Base-by-base conservation (phyloP, 2,888 invertebrate genomes). In the Eucera pruinosa region DNA sequence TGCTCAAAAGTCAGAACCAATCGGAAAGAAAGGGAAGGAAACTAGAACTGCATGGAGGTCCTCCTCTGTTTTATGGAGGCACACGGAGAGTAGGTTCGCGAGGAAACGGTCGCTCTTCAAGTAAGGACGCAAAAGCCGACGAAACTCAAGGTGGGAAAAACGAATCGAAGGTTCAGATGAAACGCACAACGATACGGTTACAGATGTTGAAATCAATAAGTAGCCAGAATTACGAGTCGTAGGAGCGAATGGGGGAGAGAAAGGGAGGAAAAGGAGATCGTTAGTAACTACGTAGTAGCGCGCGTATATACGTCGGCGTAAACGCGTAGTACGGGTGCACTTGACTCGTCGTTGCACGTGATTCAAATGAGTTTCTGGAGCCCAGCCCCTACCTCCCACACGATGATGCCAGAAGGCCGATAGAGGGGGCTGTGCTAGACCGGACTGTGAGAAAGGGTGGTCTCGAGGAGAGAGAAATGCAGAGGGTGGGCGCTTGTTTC, bases 281-380 rank as follows among this genome's bases (percentile, higher is more conserved):
- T 62, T 78, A 60, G 72, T 58, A 72, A 72, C 52, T 64, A 70
- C 55, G 67, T 68, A 67, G 73, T 78, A 67, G 57, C 67, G 55
- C 62, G 57, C 55, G 57, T 73, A 60, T 71, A 55, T 58, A 58
- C 69, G 71, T 36, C 39, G 65, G 69, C 67, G 77, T 75, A 72
- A 73, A 70, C 68, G 65, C 80, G 82, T 82, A 81, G 73, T 83
- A 83, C 80, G 82, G 68, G 67, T 82, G 76, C 82, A 83, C 83
- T 83, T 83, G 82, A 82, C 81, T 83, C 82, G 77, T 78, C 80
- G 77, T 84, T 86, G 83, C 86, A 85, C 82, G 85, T 86, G 84
- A 88, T 87, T 87, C 84, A 83, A 87, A 87, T 85, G 85, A 88
- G 82, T 84, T 84, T 81, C 80, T 80, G 50, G 61, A 78, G 74